These are phyloP conservation scores for Thunnus albacares DNA, from an alignment of 2,797 vertebrate species.

Conservation along the genomic window DNA sequence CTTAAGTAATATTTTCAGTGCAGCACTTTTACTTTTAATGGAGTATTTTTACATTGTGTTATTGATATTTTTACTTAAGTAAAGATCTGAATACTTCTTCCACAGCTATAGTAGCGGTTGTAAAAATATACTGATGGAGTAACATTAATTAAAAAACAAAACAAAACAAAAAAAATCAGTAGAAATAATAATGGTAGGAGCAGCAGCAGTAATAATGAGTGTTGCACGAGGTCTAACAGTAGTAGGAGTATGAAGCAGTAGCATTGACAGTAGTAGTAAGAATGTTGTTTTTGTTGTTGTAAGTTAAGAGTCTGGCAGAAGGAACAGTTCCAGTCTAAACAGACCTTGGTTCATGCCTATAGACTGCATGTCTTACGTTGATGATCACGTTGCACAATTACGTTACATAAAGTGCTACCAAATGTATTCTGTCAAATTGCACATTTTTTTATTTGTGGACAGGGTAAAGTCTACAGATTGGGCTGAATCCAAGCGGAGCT, in stretches of 20 bases:
- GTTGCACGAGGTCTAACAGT: neutral
- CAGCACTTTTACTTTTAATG: too few relatives aligned
- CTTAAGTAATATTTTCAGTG: too few relatives aligned
- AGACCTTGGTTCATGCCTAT: neutral
- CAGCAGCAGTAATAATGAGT: neutral
- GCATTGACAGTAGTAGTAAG: neutral
- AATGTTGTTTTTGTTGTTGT: neutral
- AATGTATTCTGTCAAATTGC: conserved; percentile 49
- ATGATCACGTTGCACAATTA: conserved; percentile 57
- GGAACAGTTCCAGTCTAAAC: neutral
- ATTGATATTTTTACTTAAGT: too few relatives aligned
- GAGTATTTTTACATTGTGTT: too few relatives aligned
- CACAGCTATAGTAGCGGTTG: too few relatives aligned
- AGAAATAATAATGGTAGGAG: too few relatives aligned
- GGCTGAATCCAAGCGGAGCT: conserved; percentile 45
- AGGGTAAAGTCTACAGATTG: conserved; percentile 78
- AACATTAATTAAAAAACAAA: too few relatives aligned
- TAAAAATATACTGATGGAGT: too few relatives aligned
- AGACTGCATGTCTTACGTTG: conserved; percentile 1
- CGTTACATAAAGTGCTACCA: conserved; percentile 58
- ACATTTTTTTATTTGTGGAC: conserved; percentile 73
- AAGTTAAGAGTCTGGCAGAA: neutral
- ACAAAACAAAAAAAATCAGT: too few relatives aligned
- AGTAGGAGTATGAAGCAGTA: neutral
- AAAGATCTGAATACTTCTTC: too few relatives aligned